Percentiles rank a stretch among this genome's conserved stretches.
Conservation (phyloP, 53 echinoderm and acorn worm genomes). For the Arbacia lixula region DNA sequence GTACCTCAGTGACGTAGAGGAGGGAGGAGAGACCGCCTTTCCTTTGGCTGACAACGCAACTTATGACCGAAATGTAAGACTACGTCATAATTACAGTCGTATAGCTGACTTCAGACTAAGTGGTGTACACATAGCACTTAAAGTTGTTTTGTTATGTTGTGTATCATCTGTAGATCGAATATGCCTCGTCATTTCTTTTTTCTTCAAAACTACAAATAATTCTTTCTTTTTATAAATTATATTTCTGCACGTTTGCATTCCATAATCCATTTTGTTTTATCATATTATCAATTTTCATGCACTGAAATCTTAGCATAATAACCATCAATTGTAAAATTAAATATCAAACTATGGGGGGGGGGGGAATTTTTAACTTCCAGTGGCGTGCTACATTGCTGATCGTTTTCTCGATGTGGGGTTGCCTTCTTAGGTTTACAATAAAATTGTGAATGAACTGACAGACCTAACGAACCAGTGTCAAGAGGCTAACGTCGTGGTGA, state of each 20-base stretch:
- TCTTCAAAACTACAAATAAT: background rate
- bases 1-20: constrained; percentile 67
- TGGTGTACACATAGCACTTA: background rate
- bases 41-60: constrained; percentile 71
- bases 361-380: too few relatives aligned
- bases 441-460: too few relatives aligned
- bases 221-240: too few relatives aligned
- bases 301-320: too few relatives aligned
- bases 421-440: too few relatives aligned
- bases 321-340: too few relatives aligned
- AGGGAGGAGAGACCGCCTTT: constrained; percentile 76
- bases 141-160: background rate
- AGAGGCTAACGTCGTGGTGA: constrained; percentile 47
- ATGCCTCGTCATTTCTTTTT: background rate
- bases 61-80: constrained; percentile 22
- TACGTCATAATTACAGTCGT: background rate
- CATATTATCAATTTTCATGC: too few relatives aligned
- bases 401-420: too few relatives aligned
- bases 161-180: background rate
- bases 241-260: too few relatives aligned
- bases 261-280: too few relatives aligned
- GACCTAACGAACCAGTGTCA: constrained; percentile 68
- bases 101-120: background rate
- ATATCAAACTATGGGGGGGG: too few relatives aligned
- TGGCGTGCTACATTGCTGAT: too few relatives aligned